Base-by-base conservation (phyloP, 2,113 vertebrate genomes). In the Cyanocitta stelleri region DNA sequence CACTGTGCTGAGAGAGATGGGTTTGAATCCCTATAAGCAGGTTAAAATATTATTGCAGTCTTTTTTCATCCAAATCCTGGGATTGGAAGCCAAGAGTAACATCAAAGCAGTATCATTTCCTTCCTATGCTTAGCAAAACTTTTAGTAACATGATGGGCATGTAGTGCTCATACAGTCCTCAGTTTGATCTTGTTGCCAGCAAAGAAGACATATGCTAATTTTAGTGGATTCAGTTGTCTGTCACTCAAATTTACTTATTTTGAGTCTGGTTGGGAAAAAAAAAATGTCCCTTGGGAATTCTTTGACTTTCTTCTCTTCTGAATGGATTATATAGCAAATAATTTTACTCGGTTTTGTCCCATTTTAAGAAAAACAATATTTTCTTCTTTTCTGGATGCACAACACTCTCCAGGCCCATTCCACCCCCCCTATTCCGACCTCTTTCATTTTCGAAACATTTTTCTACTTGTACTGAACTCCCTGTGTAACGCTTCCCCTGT, bases 1-100 rank as follows among this genome's bases (percentile, higher is more conserved):
- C 33, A 74, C 27, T 95, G 67, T 89, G 44, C 77, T 90, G 72
- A 75, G 63, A 86, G 15, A 67, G 35, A 84, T 9, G 61, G 43
- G 24, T 84, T 95, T 84, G 76, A 86, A 89, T 81, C 61, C 69
- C 51, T 89, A 33, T 63, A 90, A 96, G 56, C 64, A 92, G 90
- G 94, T 90, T 96, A 93, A 88, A 95, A 90, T 95, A 87, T 87
- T 95, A 71, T 92, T 92, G 83, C 73, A 84, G 61, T 71, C 35
- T 32, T 84, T 92, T 97, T 92, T 90, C 62, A 43, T 92, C 68
- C 73, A 89, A 92, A 52, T 89, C 48, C 52, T 86, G 35, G 7
- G 43, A 51, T 52, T 91, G 81, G 73, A 81, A 87, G 83, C 87
- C 81, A 91, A 93, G 91, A 93, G 85, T 69, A 94, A 94, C 87